phyloP scores from a whole-genome alignment of 2,797 vertebrate genomes.

The Poecilia wingei region DNA sequence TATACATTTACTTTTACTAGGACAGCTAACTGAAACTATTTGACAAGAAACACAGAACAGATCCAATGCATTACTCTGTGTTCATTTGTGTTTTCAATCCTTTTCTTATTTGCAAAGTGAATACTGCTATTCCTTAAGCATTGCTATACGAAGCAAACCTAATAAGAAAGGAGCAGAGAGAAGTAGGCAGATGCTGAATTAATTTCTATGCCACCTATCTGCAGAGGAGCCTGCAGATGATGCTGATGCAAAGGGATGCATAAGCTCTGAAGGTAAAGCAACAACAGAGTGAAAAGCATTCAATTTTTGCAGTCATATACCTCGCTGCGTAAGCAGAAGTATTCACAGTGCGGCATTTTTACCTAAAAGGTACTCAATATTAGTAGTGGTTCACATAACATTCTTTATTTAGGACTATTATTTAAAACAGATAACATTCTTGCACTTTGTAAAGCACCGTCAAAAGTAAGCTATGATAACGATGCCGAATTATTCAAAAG shows the following conservation, averaged over 20 bases:
- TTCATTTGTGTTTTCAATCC: constrained; percentile 48
- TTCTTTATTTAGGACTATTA: background rate
- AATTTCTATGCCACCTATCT: constrained; percentile 69
- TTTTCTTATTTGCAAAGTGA: constrained; percentile 42
- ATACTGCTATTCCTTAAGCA: constrained; percentile 51
- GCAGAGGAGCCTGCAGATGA: constrained; percentile 60
- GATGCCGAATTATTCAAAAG: background rate
- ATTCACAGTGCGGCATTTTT: constrained; percentile 32
- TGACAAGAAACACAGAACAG: constrained; percentile 56
- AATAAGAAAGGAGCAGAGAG: constrained; percentile 52
- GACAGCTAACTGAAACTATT: constrained; percentile 57
- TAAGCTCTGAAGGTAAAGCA: constrained; percentile 55
- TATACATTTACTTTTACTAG: constrained; percentile 64
- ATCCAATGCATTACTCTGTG: constrained; percentile 46
- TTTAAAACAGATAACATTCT: background rate
- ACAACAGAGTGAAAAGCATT: constrained; percentile 40
- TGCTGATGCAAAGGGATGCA: constrained; percentile 68
- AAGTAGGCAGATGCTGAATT: constrained; percentile 61
- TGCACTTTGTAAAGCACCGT: background rate
- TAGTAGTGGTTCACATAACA: background rate
- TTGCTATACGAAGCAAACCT: constrained; percentile 46
- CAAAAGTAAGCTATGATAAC: constrained; percentile 6
- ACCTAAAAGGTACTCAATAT: constrained; percentile 17
- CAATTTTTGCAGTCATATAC: constrained; percentile 35
- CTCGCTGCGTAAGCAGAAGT: constrained; percentile 21